Evolutionary conservation across 92 coral and sea anemone genomes (phyloP).

Genomic region (Scolanthus callimorphus): DNA sequence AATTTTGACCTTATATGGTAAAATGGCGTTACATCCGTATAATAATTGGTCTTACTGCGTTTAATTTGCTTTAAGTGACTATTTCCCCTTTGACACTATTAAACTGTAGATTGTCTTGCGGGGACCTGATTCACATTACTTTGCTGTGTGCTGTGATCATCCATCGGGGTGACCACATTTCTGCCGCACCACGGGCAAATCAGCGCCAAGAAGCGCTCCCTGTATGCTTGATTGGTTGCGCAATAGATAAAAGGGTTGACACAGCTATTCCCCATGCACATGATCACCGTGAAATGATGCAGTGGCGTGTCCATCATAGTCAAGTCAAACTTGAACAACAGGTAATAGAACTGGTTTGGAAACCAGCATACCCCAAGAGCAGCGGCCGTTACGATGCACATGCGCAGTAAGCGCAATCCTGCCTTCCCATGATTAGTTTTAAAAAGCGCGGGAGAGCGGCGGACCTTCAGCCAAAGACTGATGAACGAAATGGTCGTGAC

Average conservation of each 20-base stretch:
- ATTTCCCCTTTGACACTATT: no score
- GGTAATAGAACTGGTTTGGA: slow-evolving; percentile 77
- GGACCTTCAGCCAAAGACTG: slow-evolving; percentile 43
- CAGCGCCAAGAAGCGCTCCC: slow-evolving; percentile 16
- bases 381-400: slow-evolving; percentile 66
- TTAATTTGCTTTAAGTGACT: no score
- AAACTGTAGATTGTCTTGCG: no score
- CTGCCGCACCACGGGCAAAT: background rate
- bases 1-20: no score
- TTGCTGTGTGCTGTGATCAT: background rate
- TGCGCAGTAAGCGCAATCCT: slow-evolving; percentile 69
- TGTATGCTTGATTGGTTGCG: slow-evolving; percentile 52
- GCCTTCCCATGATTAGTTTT: slow-evolving; percentile 55
- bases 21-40: no score
- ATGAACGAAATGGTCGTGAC: slow-evolving; percentile 44
- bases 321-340: slow-evolving; percentile 72
- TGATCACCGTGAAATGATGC: slow-evolving; percentile 64
- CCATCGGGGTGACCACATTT: background rate
- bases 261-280: slow-evolving; percentile 71
- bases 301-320: slow-evolving; percentile 47
- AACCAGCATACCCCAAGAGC: slow-evolving; percentile 64
- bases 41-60: no score
- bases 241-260: slow-evolving; percentile 79
- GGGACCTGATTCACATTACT: background rate
- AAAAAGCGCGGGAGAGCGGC: slow-evolving; percentile 48